These are phyloP conservation scores for Hirtodrosophila cameraria DNA, from an alignment of 2,888 invertebrate genomes.

Conservation along the genomic window DNA sequence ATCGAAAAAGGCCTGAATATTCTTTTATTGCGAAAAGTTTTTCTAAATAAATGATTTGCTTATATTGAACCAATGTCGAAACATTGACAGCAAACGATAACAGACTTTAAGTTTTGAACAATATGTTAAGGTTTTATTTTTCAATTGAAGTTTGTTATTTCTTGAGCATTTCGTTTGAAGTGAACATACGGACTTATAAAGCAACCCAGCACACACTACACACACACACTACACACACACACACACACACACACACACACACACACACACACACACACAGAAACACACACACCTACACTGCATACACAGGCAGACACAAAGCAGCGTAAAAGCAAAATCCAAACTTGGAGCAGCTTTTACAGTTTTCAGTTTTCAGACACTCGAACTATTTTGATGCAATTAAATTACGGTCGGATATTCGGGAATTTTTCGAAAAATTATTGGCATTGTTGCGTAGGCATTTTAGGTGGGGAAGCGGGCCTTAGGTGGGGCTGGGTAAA, in stretches of 20 bases:
- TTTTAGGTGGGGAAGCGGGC: neutral
- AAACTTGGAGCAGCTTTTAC: constrained; percentile 11
- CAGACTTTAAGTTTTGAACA: too few relatives aligned
- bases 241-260: constrained; percentile 6
- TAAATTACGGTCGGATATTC: constrained; percentile 34
- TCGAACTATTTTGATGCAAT: constrained; percentile 38
- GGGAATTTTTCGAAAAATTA: constrained; percentile 29
- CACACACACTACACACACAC: too few relatives aligned
- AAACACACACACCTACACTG: neutral
- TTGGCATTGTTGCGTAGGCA: constrained; percentile 36
- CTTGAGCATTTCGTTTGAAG: too few relatives aligned
- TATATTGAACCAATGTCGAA: too few relatives aligned
- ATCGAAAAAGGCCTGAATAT: too few relatives aligned
- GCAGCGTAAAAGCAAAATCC: constrained; percentile 1
- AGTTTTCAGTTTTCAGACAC: neutral
- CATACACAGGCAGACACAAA: neutral
- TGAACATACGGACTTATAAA: too few relatives aligned
- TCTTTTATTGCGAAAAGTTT: too few relatives aligned
- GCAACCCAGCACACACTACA: too few relatives aligned
- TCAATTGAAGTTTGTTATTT: too few relatives aligned
- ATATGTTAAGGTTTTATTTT: too few relatives aligned
- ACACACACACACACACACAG: constrained; percentile 11
- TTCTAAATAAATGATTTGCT: too few relatives aligned
- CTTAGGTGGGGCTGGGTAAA: neutral
- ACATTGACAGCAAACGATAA: too few relatives aligned